phyloP scores from a whole-genome alignment of 2,797 vertebrate species.

The Falco naumanni region DNA sequence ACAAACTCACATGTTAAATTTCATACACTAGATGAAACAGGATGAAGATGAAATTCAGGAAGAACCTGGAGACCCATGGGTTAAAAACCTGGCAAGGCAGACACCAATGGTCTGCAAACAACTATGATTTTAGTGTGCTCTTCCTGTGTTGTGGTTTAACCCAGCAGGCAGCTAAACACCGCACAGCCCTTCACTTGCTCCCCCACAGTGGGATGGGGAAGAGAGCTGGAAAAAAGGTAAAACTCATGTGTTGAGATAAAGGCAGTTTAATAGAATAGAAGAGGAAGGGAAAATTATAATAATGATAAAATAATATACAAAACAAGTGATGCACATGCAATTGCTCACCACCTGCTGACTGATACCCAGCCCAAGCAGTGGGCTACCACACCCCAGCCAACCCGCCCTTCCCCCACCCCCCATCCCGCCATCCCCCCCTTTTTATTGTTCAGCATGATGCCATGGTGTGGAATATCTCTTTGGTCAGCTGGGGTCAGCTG shows the following conservation, averaged over 20 bases:
- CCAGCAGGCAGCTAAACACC: fast-evolving
- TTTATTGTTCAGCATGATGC: neutral
- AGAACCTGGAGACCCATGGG: neutral
- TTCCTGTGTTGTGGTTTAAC: neutral
- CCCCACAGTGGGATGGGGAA: too few relatives aligned
- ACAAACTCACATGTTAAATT: neutral
- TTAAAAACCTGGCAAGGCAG: neutral
- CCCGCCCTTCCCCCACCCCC: too few relatives aligned
- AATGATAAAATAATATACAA: too few relatives aligned
- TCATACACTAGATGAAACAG: neutral
- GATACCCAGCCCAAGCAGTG: too few relatives aligned
- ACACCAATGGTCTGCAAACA: neutral
- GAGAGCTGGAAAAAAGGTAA: too few relatives aligned
- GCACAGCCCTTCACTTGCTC: neutral
- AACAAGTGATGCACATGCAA: too few relatives aligned
- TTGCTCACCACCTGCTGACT: too few relatives aligned
- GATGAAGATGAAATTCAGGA: neutral
- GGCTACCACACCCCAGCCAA: neutral
- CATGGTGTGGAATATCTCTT: neutral
- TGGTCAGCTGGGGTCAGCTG: neutral
- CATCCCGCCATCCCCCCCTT: too few relatives aligned
- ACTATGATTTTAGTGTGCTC: neutral
- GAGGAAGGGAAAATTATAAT: too few relatives aligned
- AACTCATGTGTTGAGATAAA: too few relatives aligned
- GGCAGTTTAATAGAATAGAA: too few relatives aligned